Percentiles rank a stretch among this genome's conserved stretches.
Conservation (phyloP, 2,797 vertebrate species). For the Amazonetta brasiliensis region DNA sequence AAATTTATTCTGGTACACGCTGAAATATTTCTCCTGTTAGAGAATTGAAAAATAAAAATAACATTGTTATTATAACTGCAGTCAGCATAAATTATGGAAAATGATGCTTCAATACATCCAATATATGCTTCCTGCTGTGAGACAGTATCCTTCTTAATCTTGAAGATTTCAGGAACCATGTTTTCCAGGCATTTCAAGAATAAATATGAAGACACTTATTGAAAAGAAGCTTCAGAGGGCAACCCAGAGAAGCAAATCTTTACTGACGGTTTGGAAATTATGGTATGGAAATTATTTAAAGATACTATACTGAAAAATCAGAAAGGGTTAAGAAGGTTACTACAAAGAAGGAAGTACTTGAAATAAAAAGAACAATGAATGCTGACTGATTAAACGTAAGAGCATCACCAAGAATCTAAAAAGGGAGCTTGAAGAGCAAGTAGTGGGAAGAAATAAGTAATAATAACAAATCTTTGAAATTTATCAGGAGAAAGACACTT, state of each 20-base stretch:
- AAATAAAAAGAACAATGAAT: not conserved
- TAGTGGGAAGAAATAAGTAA: not conserved
- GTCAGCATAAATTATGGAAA: conserved; percentile 48
- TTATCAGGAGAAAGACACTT: not conserved
- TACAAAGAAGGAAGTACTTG: not conserved
- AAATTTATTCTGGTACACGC: not conserved
- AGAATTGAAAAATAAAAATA: conserved; percentile 42
- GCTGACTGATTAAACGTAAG: not conserved
- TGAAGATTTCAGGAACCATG: conserved; percentile 21
- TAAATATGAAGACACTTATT: conserved; percentile 12
- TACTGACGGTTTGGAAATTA: not conserved
- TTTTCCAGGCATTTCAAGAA: conserved; percentile 28
- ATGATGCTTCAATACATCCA: conserved; percentile 1
- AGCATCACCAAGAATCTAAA: not conserved
- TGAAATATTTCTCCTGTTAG: conserved; percentile 2
- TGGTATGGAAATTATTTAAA: not conserved
- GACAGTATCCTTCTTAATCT: conserved; percentile 25
- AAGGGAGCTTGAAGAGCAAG: not conserved
- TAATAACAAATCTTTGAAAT: not conserved
- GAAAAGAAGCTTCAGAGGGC: conserved; percentile 1
- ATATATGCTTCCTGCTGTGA: conserved; percentile 19
- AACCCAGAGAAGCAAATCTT: not conserved
- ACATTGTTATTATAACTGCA: conserved; percentile 18
- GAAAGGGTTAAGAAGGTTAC: not conserved
- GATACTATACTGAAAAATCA: not conserved